phyloP scores from a whole-genome alignment of 2,888 invertebrate species.

The Eupithecia tripunctaria region DNA sequence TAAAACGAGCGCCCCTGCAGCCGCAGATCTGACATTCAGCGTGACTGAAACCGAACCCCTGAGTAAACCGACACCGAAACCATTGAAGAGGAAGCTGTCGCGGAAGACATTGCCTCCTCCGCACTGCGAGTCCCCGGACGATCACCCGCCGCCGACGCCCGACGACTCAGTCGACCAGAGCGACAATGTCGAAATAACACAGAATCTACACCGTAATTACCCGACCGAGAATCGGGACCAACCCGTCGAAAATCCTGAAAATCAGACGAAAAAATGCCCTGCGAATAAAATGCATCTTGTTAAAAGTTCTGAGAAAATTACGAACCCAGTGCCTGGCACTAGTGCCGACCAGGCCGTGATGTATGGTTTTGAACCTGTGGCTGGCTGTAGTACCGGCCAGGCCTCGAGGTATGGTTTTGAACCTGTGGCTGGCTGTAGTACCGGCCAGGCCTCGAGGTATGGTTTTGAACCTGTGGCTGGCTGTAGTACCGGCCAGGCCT shows the following conservation, averaged over 20 bases:
- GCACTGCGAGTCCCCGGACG: conserved; percentile 20
- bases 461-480: background rate
- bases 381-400: too few relatives aligned
- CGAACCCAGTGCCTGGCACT: too few relatives aligned
- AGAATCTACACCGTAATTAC: too few relatives aligned
- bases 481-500: background rate
- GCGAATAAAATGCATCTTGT: background rate
- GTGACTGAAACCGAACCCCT: background rate
- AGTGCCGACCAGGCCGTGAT: too few relatives aligned
- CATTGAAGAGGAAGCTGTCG: background rate
- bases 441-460: background rate
- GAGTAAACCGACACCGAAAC: background rate
- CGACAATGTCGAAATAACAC: background rate
- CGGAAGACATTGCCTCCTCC: conserved; percentile 15
- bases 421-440: background rate
- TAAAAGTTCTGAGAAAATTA: background rate
- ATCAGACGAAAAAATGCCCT: background rate
- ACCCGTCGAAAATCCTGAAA: too few relatives aligned
- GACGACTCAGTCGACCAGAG: background rate
- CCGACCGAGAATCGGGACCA: too few relatives aligned
- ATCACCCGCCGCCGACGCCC: conserved; percentile 15
- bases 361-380: too few relatives aligned
- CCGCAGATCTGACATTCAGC: background rate
- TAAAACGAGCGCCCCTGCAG: background rate
- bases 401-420: background rate